Conservation (phyloP, 2,888 invertebrate species). For the Ochlodes sylvanus region DNA sequence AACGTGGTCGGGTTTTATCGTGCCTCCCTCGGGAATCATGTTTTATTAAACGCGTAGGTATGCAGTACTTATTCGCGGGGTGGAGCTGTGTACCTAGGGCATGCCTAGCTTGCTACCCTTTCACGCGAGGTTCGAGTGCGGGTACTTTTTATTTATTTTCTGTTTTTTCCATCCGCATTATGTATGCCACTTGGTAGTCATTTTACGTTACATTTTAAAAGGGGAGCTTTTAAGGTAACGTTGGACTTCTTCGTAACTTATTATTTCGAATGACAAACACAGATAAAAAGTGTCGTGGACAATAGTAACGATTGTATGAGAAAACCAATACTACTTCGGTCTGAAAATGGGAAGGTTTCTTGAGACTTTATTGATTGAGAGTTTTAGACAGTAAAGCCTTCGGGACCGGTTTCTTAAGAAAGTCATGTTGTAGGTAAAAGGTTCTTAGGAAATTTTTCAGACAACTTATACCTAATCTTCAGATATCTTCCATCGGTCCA, state of each 20-base stretch:
- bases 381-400: no score
- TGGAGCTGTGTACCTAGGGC: slow-evolving; percentile 25
- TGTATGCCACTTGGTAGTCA: background rate
- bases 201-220: background rate
- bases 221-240: background rate
- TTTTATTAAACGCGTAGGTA: slow-evolving; percentile 28
- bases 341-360: no score
- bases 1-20: slow-evolving; percentile 25
- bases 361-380: no score
- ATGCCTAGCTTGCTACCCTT: slow-evolving; percentile 12
- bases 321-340: no score
- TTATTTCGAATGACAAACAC: background rate
- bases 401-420: no score
- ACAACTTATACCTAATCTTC: no score
- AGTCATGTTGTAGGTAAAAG: no score
- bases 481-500: no score
- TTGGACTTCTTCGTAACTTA: background rate
- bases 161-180: background rate
- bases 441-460: no score
- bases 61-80: slow-evolving; percentile 5
- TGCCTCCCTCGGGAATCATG: slow-evolving; percentile 27
- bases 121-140: slow-evolving; percentile 16
- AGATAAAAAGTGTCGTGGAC: no score
- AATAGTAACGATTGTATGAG: no score
- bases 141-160: slow-evolving; percentile 13